phyloP scores from a whole-genome alignment of 2,113 vertebrate species.

The Gallinago jamesoni region DNA sequence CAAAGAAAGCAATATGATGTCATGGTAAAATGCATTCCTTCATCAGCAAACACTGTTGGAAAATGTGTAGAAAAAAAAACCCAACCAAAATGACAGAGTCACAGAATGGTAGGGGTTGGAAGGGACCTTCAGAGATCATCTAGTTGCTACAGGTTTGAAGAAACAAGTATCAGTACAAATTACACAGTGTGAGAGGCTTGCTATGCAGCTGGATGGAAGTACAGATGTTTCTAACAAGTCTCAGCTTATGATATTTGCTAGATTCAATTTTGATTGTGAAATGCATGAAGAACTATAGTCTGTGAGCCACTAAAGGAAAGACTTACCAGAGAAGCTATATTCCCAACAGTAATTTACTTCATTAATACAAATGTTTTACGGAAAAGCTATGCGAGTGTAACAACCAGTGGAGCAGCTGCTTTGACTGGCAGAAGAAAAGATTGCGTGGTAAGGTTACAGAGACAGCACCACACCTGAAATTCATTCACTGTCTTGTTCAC shows the following conservation, averaged over 20 bases:
- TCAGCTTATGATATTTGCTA: background rate
- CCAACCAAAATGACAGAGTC: background rate
- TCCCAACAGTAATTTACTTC: background rate
- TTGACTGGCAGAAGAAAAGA: background rate
- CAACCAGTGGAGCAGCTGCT: background rate
- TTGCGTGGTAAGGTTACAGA: background rate
- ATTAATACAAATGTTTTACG: background rate
- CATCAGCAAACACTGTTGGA: background rate
- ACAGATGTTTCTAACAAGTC: background rate
- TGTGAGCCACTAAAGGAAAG: background rate
- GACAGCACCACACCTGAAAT: background rate
- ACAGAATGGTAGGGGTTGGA: background rate
- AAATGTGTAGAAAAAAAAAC: background rate
- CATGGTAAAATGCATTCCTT: background rate
- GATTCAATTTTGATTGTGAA: background rate
- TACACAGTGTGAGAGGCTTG: background rate
- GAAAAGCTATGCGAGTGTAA: background rate
- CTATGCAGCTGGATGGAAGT: background rate
- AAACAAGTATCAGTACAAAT: background rate
- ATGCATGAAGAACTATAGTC: background rate
- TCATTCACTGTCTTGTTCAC: background rate
- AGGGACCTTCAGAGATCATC: background rate
- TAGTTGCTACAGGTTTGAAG: background rate
- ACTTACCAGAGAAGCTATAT: background rate
- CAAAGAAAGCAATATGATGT: background rate